A percentile compares a stretch with the other conserved stretches of the same genome.
These are phyloP conservation scores for Trissolcus basalis DNA, from an alignment of 1,140 invertebrate species.

Conservation along the genomic window DNA sequence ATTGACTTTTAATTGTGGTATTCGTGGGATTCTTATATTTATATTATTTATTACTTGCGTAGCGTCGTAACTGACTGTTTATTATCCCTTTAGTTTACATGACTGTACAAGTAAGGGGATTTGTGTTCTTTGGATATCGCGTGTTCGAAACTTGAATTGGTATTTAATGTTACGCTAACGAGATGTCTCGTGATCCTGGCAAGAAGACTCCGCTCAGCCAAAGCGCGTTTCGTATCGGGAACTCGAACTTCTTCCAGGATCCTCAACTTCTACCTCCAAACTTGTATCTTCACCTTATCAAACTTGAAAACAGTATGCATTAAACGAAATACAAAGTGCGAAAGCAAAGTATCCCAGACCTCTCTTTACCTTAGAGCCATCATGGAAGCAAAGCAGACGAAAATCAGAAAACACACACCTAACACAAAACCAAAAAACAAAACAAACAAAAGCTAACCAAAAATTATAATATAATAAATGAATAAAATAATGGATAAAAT, in stretches of 20 bases:
- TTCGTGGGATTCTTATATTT: conserved; percentile 30
- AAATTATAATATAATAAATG: conserved; percentile 15
- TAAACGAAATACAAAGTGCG: conserved; percentile 10
- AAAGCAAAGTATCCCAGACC: conserved; percentile 10
- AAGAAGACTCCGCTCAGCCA: conserved; percentile 23
- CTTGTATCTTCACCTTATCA: conserved; percentile 47
- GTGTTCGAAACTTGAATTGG: conserved; percentile 33
- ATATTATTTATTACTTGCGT: conserved; percentile 40
- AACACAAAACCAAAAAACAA: not conserved
- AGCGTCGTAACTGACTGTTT: conserved; percentile 22
- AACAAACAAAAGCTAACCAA: conserved; percentile 34
- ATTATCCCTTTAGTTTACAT: conserved; percentile 14
- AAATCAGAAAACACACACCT: too few relatives aligned
- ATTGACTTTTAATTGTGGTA: conserved; percentile 5
- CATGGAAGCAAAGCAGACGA: too few relatives aligned
- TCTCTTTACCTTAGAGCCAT: conserved; percentile 17
- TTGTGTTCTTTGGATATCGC: conserved; percentile 39
- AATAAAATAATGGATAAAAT: not conserved
- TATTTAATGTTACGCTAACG: conserved; percentile 30
- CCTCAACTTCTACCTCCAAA: conserved; percentile 53
- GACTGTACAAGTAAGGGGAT: conserved; percentile 15
- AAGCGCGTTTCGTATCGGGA: conserved; percentile 29
- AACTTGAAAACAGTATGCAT: conserved; percentile 14
- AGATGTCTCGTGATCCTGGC: conserved; percentile 42
- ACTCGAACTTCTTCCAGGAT: conserved; percentile 41